A percentile compares a stretch with the other conserved stretches of the same genome.
Conservation (phyloP, 1,140 invertebrate species). For the Brachionus rotundiformis region DNA sequence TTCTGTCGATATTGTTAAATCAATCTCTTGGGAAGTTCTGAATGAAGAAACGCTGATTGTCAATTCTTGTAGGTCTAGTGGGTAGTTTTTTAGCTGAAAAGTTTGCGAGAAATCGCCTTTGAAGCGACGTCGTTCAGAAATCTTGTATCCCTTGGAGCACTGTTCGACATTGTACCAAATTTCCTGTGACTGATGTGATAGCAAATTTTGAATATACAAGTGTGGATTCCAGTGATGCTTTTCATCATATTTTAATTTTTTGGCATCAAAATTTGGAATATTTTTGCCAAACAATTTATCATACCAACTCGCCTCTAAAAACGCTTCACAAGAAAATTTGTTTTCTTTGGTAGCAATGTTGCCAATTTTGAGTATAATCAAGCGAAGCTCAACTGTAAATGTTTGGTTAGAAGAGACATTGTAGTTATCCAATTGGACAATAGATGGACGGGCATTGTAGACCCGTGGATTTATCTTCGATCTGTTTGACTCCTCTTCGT, state of each 20-base stretch:
- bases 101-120: constrained; percentile 39
- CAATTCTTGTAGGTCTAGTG: constrained; percentile 23
- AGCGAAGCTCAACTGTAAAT: constrained; percentile 35
- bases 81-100: constrained; percentile 36
- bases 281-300: background rate
- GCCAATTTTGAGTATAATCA: constrained; percentile 34
- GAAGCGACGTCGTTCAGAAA: background rate
- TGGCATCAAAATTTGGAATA: background rate
- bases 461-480: background rate
- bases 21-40: background rate
- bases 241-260: constrained; percentile 17
- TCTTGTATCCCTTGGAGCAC: background rate
- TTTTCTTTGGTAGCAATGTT: constrained; percentile 26
- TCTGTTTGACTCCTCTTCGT: background rate
- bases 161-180: constrained; percentile 32
- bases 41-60: constrained; percentile 12
- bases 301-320: constrained; percentile 28
- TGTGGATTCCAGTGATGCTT: constrained; percentile 32
- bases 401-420: background rate
- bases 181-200: constrained; percentile 28
- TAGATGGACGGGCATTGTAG: background rate
- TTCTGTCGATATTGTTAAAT: background rate
- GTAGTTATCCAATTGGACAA: background rate
- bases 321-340: constrained; percentile 40
- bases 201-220: constrained; percentile 29